phyloP scores from a whole-genome alignment of 37 sponge, comb jelly and placozoan genomes.

The Eunapius fragilis region DNA sequence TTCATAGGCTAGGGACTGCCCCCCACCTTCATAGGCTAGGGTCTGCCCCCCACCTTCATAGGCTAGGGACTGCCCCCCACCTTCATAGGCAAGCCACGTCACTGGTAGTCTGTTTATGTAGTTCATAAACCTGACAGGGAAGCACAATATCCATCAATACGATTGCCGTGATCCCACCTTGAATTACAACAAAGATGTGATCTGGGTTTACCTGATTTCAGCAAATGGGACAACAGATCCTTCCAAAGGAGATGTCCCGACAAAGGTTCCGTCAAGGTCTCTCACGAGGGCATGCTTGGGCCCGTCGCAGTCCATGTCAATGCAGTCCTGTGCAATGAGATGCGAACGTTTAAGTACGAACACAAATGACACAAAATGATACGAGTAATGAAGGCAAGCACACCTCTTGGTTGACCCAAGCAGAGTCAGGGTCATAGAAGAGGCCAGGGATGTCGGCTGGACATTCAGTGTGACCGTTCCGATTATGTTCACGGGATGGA shows the following conservation, averaged over 20 bases:
- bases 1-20: conserved; percentile 31
- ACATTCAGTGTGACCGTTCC: conserved; percentile 53
- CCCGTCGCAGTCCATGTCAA: conserved; percentile 99
- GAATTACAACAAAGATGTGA: background rate
- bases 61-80: background rate
- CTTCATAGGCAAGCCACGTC: conserved; percentile 45
- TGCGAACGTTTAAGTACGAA: too few relatives aligned
- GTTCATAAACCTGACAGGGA: conserved; percentile 32
- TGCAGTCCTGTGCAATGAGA: conserved; percentile 69
- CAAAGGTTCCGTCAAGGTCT: conserved; percentile 83
- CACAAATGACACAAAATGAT: too few relatives aligned
- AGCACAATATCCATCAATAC: too few relatives aligned
- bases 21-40: conserved; percentile 38
- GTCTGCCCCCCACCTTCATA: conserved; percentile 20
- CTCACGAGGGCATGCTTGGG: conserved; percentile 89
- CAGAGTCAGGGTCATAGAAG: conserved; percentile 77
- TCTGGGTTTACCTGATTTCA: conserved; percentile 56
- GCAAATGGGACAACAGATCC: conserved; percentile 80
- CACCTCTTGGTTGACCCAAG: conserved; percentile 91
- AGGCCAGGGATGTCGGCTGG: conserved; percentile 23
- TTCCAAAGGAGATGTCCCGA: conserved; percentile 37
- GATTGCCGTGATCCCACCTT: background rate
- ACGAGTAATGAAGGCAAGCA: too few relatives aligned
- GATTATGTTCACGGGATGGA: conserved; percentile 69
- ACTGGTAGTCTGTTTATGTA: conserved; percentile 41